Base-by-base conservation (phyloP, 2,113 vertebrate species). In the Lynx canadensis region DNA sequence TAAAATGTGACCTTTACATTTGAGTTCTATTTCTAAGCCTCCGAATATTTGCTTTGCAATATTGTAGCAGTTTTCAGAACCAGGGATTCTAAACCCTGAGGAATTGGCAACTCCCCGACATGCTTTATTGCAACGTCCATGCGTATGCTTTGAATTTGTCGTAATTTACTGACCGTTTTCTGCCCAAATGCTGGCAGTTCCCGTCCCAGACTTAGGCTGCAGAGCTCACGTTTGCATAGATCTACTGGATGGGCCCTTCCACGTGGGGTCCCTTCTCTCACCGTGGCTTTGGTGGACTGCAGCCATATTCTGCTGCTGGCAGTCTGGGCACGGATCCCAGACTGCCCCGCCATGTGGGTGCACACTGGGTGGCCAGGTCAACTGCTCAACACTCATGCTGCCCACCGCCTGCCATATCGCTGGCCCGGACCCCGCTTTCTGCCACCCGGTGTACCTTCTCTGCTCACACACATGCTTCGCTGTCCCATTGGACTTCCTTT, bases 271-370 rank as follows among this genome's bases (percentile, higher is more conserved):
- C 31, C 66, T 88, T 78, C 85, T 41, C 79, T 79, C 15, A 23
- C 87, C 36, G 0, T 1, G 12, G 66, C 73, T 50, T 12, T 14
- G 1, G 36, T 45, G 69, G 95, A 52, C 81, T 1, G 12, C 36
- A 45, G 68, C 81, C 94, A 71, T 52, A 41, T 69, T 19, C 87
- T 73, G 9, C n/a, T 63, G n/a, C 81, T 60, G 15, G 71, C 89
- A 19, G 2, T 27, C 89, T 93, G 86, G 89, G 81, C 92, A 85
- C 81, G 85, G 25, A 60, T 86, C 76, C 71, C 95, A 93, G 71
- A 73, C 78, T 89, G 85, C 25, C 84, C 63, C 19, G 69, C 83
- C 96, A 87, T 82, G 88, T 52, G 87, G 38, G 55, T 68, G 79
- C 84, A 63, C 21, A 0, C 38, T 25, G 4, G 63, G 88, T 31